A percentile compares a stretch with the other conserved stretches of the same genome.
These are phyloP conservation scores for Drosophila anceps DNA, from an alignment of 2,888 invertebrate genomes.

Conservation along the genomic window DNA sequence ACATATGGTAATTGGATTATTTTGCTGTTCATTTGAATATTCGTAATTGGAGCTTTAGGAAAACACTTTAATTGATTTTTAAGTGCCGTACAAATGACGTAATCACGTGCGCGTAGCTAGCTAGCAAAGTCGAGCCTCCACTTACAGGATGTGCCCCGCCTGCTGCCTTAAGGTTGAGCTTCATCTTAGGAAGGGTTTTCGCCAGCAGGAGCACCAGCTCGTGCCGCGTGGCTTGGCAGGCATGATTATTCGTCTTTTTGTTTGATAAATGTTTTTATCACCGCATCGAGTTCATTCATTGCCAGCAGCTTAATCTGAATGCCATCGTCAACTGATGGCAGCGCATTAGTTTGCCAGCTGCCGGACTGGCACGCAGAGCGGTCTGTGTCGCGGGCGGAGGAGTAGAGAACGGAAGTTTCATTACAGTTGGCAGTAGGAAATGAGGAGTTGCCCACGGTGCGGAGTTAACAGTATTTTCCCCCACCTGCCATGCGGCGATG, in stretches of 20 bases:
- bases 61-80: conserved; percentile 76
- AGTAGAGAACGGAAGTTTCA: conserved; percentile 78
- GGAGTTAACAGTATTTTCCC: conserved; percentile 17
- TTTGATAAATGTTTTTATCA: conserved; percentile 85
- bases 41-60: conserved; percentile 24
- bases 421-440: conserved; percentile 78
- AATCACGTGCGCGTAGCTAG: conserved; percentile 59
- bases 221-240: conserved; percentile 58
- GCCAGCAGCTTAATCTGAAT: conserved; percentile 85
- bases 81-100: conserved; percentile 74
- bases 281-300: conserved; percentile 85
- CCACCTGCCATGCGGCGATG: conserved; percentile 34
- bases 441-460: conserved; percentile 43
- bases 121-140: conserved; percentile 8
- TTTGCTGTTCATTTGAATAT: conserved; percentile 19
- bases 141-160: not conserved
- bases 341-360: conserved; percentile 83
- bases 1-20: conserved; percentile 6
- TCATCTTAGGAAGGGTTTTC: conserved; percentile 43
- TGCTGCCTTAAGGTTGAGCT: conserved; percentile 1
- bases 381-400: not conserved
- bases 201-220: conserved; percentile 27
- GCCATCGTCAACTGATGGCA: conserved; percentile 85
- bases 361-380: conserved; percentile 39
- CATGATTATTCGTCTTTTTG: conserved; percentile 83